Base-by-base conservation (phyloP, 2,888 invertebrate species). In the Drosophila cognata region DNA sequence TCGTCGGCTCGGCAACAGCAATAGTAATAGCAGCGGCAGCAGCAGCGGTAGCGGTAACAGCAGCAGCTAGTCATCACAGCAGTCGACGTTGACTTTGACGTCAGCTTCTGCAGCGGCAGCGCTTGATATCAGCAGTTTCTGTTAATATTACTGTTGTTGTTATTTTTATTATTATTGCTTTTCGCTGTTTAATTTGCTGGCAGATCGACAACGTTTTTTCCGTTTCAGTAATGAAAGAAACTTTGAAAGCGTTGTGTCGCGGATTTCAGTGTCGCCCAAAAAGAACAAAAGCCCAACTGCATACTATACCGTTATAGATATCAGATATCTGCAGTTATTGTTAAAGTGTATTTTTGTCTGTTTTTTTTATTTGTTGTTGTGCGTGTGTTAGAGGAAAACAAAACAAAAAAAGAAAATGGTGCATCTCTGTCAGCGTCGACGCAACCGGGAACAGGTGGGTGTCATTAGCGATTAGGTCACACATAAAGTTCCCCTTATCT, bases 381-480 rank as follows among this genome's bases (percentile, higher is more conserved):
- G 28, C 6, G 55, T 53, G 16, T 41, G n/a, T 52, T 50, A 35
- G 53, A n/a, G n/a, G 3, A 38, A 33, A n/a, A 31, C 29, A 25
- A 18, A 51, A 7, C 7, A 10, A 28, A 31, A 46, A 21, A 5
- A 4, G 48, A 61, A 62, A 71, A 89, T 88, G 90, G 89, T 82
- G 71, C 81, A 89, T 73, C 69, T 89, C 33, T 83, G 77, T 74
- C 84, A 88, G 66, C 75, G 88, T 25, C 83, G 86, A 46, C 82
- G 77, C 69, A 79, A 53, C 35, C 71, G 81, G n/a, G 85, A 85
- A 72, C 88, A 88, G 90, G 84, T 88, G 77, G 83, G 88, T 81
- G 48, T 53, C 50, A 50, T 63, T 56, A 50, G 43, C 63, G 58
- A 67, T 72, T 46, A 57, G 56, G 29, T 68, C 50, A 67, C 50